Conservation (phyloP, 2,113 vertebrate species). For the Vulpes lagopus region DNA sequence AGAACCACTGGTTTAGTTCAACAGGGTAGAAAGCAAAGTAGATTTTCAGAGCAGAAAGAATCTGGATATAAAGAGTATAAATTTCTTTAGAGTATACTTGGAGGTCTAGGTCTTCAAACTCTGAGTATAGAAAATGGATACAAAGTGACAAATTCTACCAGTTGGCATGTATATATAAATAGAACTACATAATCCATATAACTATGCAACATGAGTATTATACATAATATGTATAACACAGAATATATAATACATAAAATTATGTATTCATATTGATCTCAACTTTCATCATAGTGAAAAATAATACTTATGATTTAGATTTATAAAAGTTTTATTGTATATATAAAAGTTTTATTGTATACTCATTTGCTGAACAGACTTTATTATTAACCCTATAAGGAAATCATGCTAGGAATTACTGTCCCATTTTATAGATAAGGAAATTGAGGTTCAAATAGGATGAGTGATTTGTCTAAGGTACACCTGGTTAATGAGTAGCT, state of each 20-base stretch:
- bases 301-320: neutral
- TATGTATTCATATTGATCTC: neutral
- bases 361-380: slow-evolving; percentile 20
- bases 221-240: neutral
- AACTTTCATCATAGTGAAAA: slow-evolving; percentile 21
- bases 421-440: neutral
- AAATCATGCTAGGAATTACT: slow-evolving; percentile 27
- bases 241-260: neutral
- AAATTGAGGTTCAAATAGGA: neutral
- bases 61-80: neutral
- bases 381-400: neutral
- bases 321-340: neutral
- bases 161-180: neutral
- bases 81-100: neutral
- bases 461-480: slow-evolving; percentile 24
- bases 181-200: neutral
- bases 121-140: neutral
- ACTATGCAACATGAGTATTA: neutral
- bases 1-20: neutral
- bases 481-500: neutral
- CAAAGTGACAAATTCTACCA: slow-evolving; percentile 34
- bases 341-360: neutral
- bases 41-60: neutral
- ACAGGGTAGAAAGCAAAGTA: neutral
- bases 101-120: slow-evolving; percentile 9